Base-by-base conservation (phyloP, 2,113 vertebrate genomes). In the Pomatostomus ruficeps region DNA sequence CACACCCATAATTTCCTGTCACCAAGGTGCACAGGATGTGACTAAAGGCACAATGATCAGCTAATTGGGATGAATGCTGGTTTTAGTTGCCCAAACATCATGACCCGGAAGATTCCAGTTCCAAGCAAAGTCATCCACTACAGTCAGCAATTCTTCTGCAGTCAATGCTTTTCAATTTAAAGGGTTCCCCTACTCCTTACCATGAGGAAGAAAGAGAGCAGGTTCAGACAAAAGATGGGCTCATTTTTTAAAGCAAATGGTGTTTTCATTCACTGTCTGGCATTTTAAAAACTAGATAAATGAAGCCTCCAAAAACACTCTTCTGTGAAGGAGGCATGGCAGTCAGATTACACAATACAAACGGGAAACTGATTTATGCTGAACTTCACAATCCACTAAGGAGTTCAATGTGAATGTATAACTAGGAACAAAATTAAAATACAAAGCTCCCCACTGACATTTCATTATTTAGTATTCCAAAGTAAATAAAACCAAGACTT, bases 41-140 rank as follows among this genome's bases (percentile, higher is more conserved):
- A 97, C 92, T 96, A 96, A 96, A 95, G 52, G 40, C 57, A 86
- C 43, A 88, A 35, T 25, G 91, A 96, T 61, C 95, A 84, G 75
- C 82, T 96, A 94, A 96, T 90, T 88, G 88, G 63, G 63, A 77
- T 94, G 75, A 90, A 91, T 29, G 70, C 74, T 59, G 63, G 58
- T 28, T 82, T 79, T 83, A 79, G 59, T 71, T 63, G 46, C 36
- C 66, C 88, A 76, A 75, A 68, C 22, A 40, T 20, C 14, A 1
- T 12, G 24, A 52, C 71, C 85, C 71, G 55, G 42, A 95, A 88
- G 26, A 73, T 58, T 85, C 46, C 66, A 88, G 67, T 66, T 91
- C 71, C 55, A 85, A 85, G 45, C 46, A 38, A 80, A 88, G 72
- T 80, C 91, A 93, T 67, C 43, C 78, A 61, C 66, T 85, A 77